These are phyloP conservation scores for Triplophysa yarkandensis DNA, from an alignment of 2,797 vertebrate species.

Conservation along the genomic window DNA sequence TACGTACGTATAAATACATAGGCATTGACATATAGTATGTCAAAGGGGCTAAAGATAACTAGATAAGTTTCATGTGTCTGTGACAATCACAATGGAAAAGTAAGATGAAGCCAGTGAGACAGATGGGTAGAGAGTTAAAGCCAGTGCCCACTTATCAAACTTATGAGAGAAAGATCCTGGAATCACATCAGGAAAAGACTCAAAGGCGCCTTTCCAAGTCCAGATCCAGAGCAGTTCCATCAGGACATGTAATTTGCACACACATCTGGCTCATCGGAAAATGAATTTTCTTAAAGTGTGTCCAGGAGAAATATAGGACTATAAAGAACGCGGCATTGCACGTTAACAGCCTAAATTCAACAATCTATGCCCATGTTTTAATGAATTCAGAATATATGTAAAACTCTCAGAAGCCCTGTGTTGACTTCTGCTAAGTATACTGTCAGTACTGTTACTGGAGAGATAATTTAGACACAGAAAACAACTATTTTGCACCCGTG, in stretches of 20 bases:
- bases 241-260: neutral
- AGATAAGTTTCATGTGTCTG: constrained; percentile 61
- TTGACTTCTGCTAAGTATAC: constrained; percentile 25
- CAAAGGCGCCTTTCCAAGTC: constrained; percentile 4
- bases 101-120: constrained; percentile 72
- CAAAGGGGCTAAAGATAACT: constrained; percentile 61
- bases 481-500: constrained; percentile 58
- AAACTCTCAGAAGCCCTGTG: constrained; percentile 9
- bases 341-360: constrained; percentile 11
- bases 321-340: constrained; percentile 14
- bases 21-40: constrained; percentile 55
- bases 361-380: neutral
- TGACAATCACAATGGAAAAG: constrained; percentile 68
- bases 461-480: constrained; percentile 59
- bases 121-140: constrained; percentile 71
- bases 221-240: constrained; percentile 4
- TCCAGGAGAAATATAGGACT: constrained; percentile 21
- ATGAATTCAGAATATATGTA: constrained; percentile 22
- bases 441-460: constrained; percentile 41
- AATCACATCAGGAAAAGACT: constrained; percentile 31
- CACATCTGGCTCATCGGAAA: neutral
- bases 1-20: too few relatives aligned
- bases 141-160: constrained; percentile 60
- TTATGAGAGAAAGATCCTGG: constrained; percentile 37
- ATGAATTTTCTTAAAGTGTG: constrained; percentile 17